Evolutionary conservation across 2,113 vertebrate species (phyloP), one percentile per base, ranked within the genome.

Genomic region (Hipposideros armiger): DNA sequence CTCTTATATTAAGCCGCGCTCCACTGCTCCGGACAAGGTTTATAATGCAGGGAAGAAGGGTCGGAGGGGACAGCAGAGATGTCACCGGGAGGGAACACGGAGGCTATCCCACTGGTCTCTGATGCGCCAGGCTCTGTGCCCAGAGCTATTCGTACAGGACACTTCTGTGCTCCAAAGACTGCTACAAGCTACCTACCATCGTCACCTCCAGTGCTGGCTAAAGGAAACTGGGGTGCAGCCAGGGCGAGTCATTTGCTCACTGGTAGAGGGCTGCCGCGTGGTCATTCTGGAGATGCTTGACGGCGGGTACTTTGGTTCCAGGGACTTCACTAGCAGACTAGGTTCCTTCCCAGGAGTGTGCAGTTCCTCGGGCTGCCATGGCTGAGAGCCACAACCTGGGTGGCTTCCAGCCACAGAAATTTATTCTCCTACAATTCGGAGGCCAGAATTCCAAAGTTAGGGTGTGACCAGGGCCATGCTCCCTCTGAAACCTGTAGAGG

Each of bases 381-480:
- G 11, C 22, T 7, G 11, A 14, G 4, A 1, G 4, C 22, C 36
- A 10, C 36, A 6, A 50, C 10, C 47, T 50, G 47, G 47, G 47
- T 50, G 13, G 10, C 47, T 50, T 50, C 47, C 47, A 11, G 47
- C 11, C 47, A 50, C 47, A 9, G 47, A 50, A 11, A 50, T 45
- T 20, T 20, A n/a, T 47, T 42, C 40, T 52, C 6, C 64, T 13
- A 9, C 26, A 4, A 4, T n/a, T 28, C 73, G 32, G n/a, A 81
- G 72, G 22, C 22, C 22, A 16, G 22, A 28, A 74, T 19, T 66
- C 36, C 32, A 42, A 40, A 15, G 1, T 30, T 4, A 4, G 22
- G 50, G 50, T 26, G 17, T n/a, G 10, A 0, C 16, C 1, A 16
- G 26, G 47, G 36, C 19, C 14, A 3, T 2, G 3, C 0, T 7